phyloP scores from a whole-genome alignment of 2,888 invertebrate species.

The Nipponacmea schrenckii region DNA sequence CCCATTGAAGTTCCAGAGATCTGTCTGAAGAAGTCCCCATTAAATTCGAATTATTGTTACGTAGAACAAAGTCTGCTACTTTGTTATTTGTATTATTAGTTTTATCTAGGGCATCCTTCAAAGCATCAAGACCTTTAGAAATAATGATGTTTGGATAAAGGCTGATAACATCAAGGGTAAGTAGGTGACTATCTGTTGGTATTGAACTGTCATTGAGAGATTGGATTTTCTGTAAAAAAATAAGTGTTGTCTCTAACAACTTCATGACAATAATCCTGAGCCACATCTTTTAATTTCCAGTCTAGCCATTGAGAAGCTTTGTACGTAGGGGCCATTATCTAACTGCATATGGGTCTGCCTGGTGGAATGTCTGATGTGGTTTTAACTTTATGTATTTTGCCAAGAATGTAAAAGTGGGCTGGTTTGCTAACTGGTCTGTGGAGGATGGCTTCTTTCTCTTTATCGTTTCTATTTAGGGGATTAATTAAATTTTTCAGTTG shows the following conservation, averaged over 20 bases:
- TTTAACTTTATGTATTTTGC: constrained; percentile 8
- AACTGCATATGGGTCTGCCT: constrained; percentile 3
- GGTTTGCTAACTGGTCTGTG: not conserved
- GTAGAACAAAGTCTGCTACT: not conserved
- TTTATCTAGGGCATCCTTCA: not conserved
- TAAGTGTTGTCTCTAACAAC: too few species aligned
- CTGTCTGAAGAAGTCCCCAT: not conserved
- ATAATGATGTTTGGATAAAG: too few species aligned
- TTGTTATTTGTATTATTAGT: not conserved
- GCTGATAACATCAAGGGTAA: too few species aligned
- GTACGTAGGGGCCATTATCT: not conserved
- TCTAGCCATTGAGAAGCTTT: not conserved
- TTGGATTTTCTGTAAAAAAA: too few species aligned
- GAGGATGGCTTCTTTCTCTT: not conserved
- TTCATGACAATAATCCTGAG: too few species aligned
- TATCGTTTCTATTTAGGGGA: not conserved
- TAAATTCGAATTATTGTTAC: not conserved
- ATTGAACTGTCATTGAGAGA: too few species aligned
- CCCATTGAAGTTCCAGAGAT: too few species aligned
- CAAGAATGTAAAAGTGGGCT: constrained; percentile 7
- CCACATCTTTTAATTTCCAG: not conserved
- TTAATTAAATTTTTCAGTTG: not conserved
- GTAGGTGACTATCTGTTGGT: too few species aligned
- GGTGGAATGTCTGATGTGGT: not conserved
- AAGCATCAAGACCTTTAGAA: too few species aligned